Evolutionary conservation across 2,113 vertebrate species (phyloP), one percentile per base, ranked within the genome.

Genomic region (Campylorhamphus procurvoides): DNA sequence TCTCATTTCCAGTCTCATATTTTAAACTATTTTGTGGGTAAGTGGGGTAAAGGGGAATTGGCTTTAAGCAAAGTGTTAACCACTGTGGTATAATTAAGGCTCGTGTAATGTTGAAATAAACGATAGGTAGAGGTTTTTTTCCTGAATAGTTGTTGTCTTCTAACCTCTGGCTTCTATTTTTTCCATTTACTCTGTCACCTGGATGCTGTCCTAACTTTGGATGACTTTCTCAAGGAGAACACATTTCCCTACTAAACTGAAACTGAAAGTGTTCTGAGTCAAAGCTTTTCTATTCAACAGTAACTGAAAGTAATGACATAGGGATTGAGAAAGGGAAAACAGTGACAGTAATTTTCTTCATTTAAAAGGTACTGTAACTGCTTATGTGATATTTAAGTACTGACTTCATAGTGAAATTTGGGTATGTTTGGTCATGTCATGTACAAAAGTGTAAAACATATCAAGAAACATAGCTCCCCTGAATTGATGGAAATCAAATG

Each of bases 211-310:
- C 53, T 88, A 49, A 75, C 20, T 96, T 73, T 29, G 17, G n/a
- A 71, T 90, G n/a, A 67, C 42, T 94, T 91, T 90, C 59, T 80
- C 50, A 75, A 84, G 77, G 52, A 68, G 28, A 72, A 33, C 18
- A 68, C 27, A n/a, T 71, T 44, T 92, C 24, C 73, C 35, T 68
- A 35, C 56, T 75, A 75, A 96, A 95, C 59, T 78, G 93, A 96
- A 96, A 96, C 92, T 67, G 94, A 96, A 95, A 96, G 79, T 90
- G 25, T 42, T 75, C 44, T 23, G 13, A 40, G 37, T 69, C 35
- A 82, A 90, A 95, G 39, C 24, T 92, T 86, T 90, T 86, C 62
- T 63, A 14, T 64, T 64, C 50, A 64, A 52, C 39, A 88, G 94
- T 95, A 97, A 95, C 80, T 78, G 87, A 84, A 97, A 95, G 60